Percentiles rank a stretch among this genome's conserved stretches.
These are phyloP conservation scores for Eupithecia pulchellata DNA, from an alignment of 2,888 invertebrate species.

Conservation along the genomic window DNA sequence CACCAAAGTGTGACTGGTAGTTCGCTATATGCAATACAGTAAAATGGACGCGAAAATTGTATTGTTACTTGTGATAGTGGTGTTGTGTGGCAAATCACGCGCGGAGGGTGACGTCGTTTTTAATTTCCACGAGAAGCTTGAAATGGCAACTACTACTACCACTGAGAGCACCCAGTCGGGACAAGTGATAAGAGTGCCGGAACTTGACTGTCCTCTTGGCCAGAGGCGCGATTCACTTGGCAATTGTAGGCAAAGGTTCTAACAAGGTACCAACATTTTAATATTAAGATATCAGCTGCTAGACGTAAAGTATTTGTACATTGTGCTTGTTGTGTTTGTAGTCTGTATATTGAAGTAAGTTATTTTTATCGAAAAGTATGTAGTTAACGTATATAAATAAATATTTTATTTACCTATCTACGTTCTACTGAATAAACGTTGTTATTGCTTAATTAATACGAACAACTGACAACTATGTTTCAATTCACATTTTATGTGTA, in stretches of 20 bases:
- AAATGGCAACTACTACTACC: slow-evolving; percentile 49
- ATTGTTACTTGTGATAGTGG: slow-evolving; percentile 51
- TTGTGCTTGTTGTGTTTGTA: neutral
- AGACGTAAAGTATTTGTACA: neutral
- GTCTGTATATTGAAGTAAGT: neutral
- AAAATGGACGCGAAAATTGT: slow-evolving; percentile 68
- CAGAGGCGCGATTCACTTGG: slow-evolving; percentile 61
- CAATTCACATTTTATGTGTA: neutral
- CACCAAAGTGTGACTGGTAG: slow-evolving; percentile 48
- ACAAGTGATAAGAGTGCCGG: slow-evolving; percentile 71
- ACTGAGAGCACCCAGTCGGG: slow-evolving; percentile 50
- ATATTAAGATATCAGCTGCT: neutral
- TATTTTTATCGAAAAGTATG: neutral
- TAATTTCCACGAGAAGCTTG: slow-evolving; percentile 63
- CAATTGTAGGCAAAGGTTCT: slow-evolving; percentile 63
- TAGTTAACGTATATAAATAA: neutral
- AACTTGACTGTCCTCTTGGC: slow-evolving; percentile 60
- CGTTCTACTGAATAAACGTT: neutral
- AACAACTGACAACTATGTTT: neutral
- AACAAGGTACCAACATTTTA: slow-evolving; percentile 40
- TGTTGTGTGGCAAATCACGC: slow-evolving; percentile 44
- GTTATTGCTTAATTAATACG: neutral
- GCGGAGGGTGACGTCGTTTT: slow-evolving; percentile 54
- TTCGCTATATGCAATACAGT: slow-evolving; percentile 49
- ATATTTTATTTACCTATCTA: neutral